Percentiles rank a stretch among this genome's conserved stretches.
These are phyloP conservation scores for Papilio glaucus DNA, from an alignment of 1,140 invertebrate genomes.

Conservation along the genomic window DNA sequence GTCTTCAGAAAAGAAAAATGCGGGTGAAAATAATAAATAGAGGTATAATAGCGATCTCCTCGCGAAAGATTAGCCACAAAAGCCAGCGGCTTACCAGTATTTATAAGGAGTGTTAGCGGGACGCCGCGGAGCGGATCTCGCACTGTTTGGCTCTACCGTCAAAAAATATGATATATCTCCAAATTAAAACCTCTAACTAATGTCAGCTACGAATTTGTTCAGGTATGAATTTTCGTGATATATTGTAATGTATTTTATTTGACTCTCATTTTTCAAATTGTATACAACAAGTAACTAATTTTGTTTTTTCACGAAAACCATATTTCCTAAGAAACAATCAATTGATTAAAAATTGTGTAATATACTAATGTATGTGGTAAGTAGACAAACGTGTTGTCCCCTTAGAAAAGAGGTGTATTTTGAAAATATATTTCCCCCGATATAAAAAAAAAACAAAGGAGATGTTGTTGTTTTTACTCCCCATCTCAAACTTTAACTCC, in stretches of 20 bases:
- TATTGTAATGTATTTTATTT: background rate
- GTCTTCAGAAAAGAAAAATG: constrained; percentile 76
- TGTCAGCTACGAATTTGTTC: background rate
- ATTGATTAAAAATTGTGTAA: no score
- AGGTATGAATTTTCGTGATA: background rate
- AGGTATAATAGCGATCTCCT: constrained; percentile 81
- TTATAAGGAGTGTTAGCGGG: constrained; percentile 79
- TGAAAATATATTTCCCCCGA: no score
- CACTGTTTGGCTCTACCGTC: constrained; percentile 51
- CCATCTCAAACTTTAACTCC: no score
- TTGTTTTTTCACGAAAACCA: no score
- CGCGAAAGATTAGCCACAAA: constrained; percentile 81
- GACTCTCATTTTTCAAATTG: no score
- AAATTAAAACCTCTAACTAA: background rate
- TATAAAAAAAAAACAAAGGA: no score
- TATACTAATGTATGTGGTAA: no score
- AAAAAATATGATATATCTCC: constrained; percentile 43
- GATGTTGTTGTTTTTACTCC: no score
- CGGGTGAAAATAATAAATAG: constrained; percentile 79
- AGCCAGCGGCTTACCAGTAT: constrained; percentile 79
- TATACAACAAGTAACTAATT: no score
- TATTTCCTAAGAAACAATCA: no score
- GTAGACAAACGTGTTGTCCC: no score
- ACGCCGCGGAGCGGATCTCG: constrained; percentile 64
- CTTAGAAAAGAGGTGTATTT: no score